Evolutionary conservation across 2,113 vertebrate genomes (phyloP), one percentile per base, ranked within the genome.

Genomic region (Terrapene triunguis): DNA sequence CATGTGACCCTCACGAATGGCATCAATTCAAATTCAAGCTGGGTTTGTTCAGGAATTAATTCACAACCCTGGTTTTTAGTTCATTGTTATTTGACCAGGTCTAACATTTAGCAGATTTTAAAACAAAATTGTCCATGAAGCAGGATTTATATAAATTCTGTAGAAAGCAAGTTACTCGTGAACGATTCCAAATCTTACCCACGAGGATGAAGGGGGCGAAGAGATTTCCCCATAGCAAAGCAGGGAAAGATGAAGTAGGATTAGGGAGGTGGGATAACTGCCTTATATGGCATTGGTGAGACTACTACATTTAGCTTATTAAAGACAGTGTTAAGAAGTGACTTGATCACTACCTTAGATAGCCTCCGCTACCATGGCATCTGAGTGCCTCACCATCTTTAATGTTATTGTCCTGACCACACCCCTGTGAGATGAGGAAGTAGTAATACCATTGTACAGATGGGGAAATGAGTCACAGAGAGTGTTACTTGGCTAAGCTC

Each of bases 1-100:
- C 96, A 92, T 51, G 0, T 97, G 97, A 97, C 94, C 93, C 92
- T 95, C 27, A 47, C 91, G 85, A 93, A 96, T 85, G 96, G 91
- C 81, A 94, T 85, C 81, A 93, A 95, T 95, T 91, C 87, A 95
- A 91, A 95, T 88, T 90, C n/a, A 85, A 87, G 53, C 85, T 88
- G 81, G 87, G 87, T 82, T 95, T 92, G 83, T 95, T 53, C 5
- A 83, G 88, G 94, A 97, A n/a, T 84, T 54, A 83, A 85, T 86
- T 42, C 42, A 82, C 84, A 93, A 86, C 84, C 9, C 25, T 38
- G 65, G 80, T 9, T 85, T 90, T 93, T 92, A 79, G 84, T 69
- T 89, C 78, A 19, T 92, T 92, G 24, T 93, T 90, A 94, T 47
- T 83, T 89, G 93, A 90, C 80, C n/a, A 59, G 24, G n/a, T 81